Evolutionary conservation across 2,113 vertebrate genomes (phyloP).

Genomic region (Columba janthina): DNA sequence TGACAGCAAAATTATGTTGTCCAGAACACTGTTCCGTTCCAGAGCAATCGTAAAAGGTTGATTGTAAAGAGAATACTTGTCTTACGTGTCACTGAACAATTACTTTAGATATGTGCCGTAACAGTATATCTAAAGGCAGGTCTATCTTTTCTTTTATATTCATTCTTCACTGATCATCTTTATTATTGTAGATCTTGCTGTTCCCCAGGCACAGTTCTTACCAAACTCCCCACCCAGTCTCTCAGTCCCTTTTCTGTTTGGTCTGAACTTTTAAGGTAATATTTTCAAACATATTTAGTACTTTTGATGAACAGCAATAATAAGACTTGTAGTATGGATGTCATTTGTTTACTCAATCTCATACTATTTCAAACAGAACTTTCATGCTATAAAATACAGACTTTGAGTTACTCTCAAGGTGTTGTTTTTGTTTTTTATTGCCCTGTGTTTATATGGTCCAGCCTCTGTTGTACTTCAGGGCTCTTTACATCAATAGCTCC

Average conservation of each 20-base stretch:
- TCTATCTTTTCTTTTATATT: background rate
- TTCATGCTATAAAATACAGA: background rate
- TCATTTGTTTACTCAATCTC: background rate
- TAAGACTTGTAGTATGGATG: rapidly evolving
- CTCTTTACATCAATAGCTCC: background rate
- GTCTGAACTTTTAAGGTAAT: background rate
- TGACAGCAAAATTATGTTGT: background rate
- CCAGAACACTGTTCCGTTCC: background rate
- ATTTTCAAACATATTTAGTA: background rate
- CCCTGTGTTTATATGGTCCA: background rate
- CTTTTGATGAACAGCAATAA: background rate
- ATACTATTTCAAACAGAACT: background rate
- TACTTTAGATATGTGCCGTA: background rate
- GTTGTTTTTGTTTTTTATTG: background rate
- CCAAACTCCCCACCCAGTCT: background rate
- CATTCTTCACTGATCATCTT: background rate
- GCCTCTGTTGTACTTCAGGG: background rate
- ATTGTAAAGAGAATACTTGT: background rate
- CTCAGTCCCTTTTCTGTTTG: background rate
- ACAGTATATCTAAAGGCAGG: background rate
- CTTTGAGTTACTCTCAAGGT: background rate
- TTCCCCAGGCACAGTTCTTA: background rate
- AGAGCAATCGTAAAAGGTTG: background rate
- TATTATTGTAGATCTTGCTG: background rate
- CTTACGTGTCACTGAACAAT: background rate